Conservation (phyloP, 2,113 vertebrate species). For the Phalacrocorax aristotelis region DNA sequence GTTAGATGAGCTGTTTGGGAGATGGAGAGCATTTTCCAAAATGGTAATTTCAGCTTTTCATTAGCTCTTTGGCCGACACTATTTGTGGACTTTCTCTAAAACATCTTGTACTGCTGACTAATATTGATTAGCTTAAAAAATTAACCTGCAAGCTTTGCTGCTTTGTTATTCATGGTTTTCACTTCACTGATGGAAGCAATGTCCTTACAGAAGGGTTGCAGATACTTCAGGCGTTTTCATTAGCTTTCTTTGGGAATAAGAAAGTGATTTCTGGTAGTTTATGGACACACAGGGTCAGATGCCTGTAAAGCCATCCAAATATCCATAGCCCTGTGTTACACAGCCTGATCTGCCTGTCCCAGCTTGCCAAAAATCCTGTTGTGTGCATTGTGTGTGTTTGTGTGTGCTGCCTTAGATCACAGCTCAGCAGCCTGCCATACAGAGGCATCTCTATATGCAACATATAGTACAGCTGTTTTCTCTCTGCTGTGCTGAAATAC, state of each 20-base stretch:
- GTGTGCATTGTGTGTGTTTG: neutral
- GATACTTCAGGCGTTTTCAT: neutral
- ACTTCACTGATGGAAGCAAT: neutral
- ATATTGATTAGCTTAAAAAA: conserved; percentile 53
- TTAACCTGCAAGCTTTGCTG: neutral
- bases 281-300: fast-evolving
- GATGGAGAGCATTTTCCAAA: conserved; percentile 17
- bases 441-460: too few species aligned
- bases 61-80: conserved; percentile 21
- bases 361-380: neutral
- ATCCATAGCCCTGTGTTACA: neutral
- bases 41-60: conserved; percentile 25
- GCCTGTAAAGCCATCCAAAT: neutral
- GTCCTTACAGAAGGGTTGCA: fast-evolving
- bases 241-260: neutral
- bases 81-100: conserved; percentile 40
- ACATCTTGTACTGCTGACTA: conserved; percentile 5
- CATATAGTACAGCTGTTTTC: neutral
- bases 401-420: neutral
- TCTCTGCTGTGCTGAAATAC: neutral
- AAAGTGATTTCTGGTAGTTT: neutral
- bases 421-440: neutral
- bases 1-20: conserved; percentile 10
- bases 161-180: neutral
- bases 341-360: neutral